A percentile compares a stretch with the other conserved stretches of the same genome.
These are phyloP conservation scores for Leptocoma aspasia DNA, from an alignment of 2,113 vertebrate species.

Conservation along the genomic window DNA sequence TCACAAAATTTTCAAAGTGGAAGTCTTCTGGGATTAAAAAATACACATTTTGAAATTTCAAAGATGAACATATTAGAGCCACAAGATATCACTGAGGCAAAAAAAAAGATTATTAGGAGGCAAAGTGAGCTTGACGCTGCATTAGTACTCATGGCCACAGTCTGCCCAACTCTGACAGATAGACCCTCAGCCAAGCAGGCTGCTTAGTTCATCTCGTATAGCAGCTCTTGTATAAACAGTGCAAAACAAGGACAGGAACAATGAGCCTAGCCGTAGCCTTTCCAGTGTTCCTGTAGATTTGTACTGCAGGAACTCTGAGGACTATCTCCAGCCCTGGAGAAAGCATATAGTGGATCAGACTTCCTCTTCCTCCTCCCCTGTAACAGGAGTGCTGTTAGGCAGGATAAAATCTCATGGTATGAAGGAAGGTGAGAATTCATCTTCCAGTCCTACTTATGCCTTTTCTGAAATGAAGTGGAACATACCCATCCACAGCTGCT, in stretches of 20 bases:
- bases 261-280: neutral
- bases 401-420: neutral
- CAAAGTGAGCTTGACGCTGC: neutral
- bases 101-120: neutral
- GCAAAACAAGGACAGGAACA: neutral
- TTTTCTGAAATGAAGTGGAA: neutral
- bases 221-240: neutral
- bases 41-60: neutral
- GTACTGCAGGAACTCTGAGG: neutral
- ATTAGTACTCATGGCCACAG: too few species aligned
- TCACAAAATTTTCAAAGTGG: neutral
- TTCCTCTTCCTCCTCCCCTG: neutral
- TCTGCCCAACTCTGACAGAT: neutral
- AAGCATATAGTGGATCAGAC: neutral
- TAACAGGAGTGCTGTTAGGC: neutral
- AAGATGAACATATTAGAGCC: neutral
- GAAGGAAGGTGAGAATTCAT: neutral
- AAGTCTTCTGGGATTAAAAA: neutral
- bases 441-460: accelerated
- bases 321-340: neutral
- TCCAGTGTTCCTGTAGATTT: neutral
- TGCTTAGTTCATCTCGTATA: neutral
- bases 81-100: neutral
- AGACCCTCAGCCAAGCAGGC: neutral
- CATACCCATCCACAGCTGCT: neutral